Evolutionary conservation across 2,797 vertebrate species (phyloP).

Genomic region (Enteromius anoplus): DNA sequence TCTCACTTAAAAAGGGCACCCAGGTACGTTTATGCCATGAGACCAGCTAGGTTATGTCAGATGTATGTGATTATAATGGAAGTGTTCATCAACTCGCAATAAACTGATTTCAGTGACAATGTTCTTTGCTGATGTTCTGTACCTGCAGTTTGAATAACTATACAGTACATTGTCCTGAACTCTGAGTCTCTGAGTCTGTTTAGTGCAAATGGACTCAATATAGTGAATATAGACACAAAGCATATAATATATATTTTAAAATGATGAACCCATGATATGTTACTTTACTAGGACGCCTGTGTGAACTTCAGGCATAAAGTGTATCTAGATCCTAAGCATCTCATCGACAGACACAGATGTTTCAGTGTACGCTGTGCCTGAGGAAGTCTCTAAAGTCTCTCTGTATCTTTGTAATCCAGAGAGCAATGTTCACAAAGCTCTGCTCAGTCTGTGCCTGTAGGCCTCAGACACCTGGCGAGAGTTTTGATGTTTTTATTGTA

Average conservation of each 20-base stretch:
- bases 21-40: too few species aligned
- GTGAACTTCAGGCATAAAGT: not conserved
- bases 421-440: constrained; percentile 51
- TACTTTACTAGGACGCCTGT: not conserved
- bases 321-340: not conserved
- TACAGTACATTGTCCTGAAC: not conserved
- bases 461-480: constrained; percentile 40
- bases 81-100: too few species aligned
- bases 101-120: too few species aligned
- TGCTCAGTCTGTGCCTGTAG: constrained; percentile 52
- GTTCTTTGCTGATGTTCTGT: too few species aligned
- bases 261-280: too few species aligned
- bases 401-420: constrained; percentile 52
- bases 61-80: too few species aligned
- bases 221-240: not conserved
- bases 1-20: too few species aligned
- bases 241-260: not conserved
- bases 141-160: too few species aligned
- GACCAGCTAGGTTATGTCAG: too few species aligned
- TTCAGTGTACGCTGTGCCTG: not conserved
- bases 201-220: not conserved
- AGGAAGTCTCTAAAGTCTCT: constrained; percentile 48
- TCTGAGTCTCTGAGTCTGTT: not conserved
- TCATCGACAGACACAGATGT: constrained; percentile 6
- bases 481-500: constrained; percentile 46